Percentiles rank a stretch among this genome's conserved stretches.
Evolutionary conservation across 2,888 invertebrate species (phyloP).

Genomic region (Scaptomyza tumidula): DNA sequence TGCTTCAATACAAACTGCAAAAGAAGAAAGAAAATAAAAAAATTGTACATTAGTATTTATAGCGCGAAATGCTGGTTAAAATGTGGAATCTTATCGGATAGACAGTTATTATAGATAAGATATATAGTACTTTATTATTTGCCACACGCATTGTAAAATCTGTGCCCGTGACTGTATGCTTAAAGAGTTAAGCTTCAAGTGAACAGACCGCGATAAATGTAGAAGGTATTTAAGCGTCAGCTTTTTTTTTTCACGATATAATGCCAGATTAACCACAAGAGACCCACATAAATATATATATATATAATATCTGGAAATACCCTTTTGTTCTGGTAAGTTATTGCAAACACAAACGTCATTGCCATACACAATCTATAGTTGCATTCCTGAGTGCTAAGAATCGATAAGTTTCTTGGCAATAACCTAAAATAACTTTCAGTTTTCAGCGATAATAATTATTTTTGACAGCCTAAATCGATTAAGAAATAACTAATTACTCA

Average conservation of each 20-base stretch:
- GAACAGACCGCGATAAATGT: background rate
- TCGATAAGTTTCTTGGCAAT: background rate
- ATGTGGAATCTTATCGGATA: constrained; percentile 12
- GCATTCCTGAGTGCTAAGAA: background rate
- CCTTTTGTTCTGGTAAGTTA: background rate
- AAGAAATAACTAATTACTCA: no score
- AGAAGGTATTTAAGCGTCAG: background rate
- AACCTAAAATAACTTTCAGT: background rate
- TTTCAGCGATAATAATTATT: background rate
- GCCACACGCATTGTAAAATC: background rate
- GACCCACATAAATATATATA: background rate
- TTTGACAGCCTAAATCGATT: background rate
- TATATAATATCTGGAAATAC: background rate
- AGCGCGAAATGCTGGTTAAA: background rate
- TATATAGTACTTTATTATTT: background rate
- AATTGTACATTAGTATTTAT: background rate
- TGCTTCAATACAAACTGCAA: constrained; percentile 37
- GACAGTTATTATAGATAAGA: background rate
- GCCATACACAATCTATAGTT: background rate
- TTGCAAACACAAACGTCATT: background rate
- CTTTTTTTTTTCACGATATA: background rate
- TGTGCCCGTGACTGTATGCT: background rate
- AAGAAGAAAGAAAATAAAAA: background rate
- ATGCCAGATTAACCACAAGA: background rate
- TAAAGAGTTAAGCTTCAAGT: background rate